Percentiles rank a stretch among this genome's conserved stretches.
Evolutionary conservation across 2,113 vertebrate genomes (phyloP).

Genomic region (Passer domesticus): DNA sequence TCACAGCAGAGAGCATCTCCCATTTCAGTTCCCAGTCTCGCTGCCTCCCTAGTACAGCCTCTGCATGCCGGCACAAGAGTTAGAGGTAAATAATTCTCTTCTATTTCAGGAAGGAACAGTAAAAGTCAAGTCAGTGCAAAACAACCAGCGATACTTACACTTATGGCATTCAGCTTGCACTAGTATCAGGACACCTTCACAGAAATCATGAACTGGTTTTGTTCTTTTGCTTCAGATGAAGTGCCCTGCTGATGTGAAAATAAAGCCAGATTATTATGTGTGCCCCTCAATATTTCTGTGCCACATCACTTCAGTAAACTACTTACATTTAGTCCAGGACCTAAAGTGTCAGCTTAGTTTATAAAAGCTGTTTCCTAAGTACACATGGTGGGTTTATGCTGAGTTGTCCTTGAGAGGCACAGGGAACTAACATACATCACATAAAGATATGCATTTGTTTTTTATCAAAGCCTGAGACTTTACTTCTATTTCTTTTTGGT

Average conservation of each 20-base stretch:
- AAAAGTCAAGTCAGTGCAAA: background rate
- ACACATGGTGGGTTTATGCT: background rate
- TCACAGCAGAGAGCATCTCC: background rate
- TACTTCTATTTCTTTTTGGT: background rate
- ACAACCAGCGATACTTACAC: background rate
- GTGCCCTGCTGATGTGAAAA: background rate
- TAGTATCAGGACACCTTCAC: background rate
- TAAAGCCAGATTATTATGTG: background rate
- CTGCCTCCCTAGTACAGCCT: background rate
- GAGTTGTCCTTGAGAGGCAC: background rate
- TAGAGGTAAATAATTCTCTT: background rate
- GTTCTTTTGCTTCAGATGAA: accelerated
- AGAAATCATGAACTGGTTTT: background rate
- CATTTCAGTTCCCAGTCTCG: accelerated
- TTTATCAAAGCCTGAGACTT: background rate
- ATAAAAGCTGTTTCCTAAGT: background rate
- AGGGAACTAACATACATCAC: background rate
- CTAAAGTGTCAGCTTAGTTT: background rate
- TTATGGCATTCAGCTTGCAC: background rate
- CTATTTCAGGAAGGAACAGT: background rate
- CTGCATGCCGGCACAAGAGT: background rate
- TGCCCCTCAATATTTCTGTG: background rate
- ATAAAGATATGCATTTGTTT: background rate
- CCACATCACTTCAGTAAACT: background rate
- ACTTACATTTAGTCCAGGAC: background rate